Evolutionary conservation across 2,797 vertebrate species (phyloP), one percentile per base, ranked within the genome.

Genomic region (Galagoides demidoff): DNA sequence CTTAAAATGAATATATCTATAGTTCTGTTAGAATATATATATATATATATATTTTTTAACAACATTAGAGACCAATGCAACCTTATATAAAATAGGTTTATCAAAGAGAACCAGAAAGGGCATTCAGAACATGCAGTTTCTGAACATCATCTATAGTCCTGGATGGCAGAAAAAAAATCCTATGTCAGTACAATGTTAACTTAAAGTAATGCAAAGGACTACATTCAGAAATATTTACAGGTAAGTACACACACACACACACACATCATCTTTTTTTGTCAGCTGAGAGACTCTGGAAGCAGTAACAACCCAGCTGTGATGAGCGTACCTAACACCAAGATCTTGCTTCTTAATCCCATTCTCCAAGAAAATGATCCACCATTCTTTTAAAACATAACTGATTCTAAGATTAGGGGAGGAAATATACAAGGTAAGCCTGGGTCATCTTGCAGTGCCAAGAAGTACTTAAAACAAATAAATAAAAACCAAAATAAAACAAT

Each of bases 391-490:
- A 20, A 86, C 92, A 82, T 85, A 68, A 0, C 9, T 34, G 8
- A 37, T 34, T 61, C 16, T 43, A 29, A 63, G 17, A 71, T 34
- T 64, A 29, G 14, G 16, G 12, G 17, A 49, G 19, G 1, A 95
- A 59, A 25, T 64, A 22, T 16, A 43, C 16, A 74, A 81, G 4
- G 45, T 43, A 2, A 43, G 2, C 57, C 6, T 90, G 2, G 9
- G 29, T 55, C 9, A 77, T 63, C 16, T 37, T 66, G 2, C 19
- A 57, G 25, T 37, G 29, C 25, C 17, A 77, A 27, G 63, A 89
- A 93, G 5, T 37, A 77, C 63, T 68, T n/a, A 86, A 93, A 79
- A 66, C 39, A 92, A 90, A 52, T 16, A 85, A 89, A 84, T 2
- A 61, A 66, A 71, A 27, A 68, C 22, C 34, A 85, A 66, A 77